These are phyloP conservation scores for Microctonus aethiopoides DNA, from an alignment of 2,888 invertebrate genomes.

Conservation along the genomic window DNA sequence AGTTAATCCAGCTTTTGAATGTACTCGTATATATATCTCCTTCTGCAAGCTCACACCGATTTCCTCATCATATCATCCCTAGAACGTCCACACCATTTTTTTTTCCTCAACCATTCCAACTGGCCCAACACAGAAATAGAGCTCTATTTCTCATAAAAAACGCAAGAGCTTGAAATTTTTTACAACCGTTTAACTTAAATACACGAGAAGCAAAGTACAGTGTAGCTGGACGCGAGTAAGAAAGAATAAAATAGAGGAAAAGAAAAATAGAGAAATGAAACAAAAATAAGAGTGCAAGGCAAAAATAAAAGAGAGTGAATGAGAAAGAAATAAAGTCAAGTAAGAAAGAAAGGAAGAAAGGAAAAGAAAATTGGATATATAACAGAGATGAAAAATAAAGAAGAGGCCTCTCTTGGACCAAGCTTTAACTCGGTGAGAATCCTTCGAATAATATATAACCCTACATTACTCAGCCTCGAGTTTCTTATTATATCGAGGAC, in stretches of 20 bases:
- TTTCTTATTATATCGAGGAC: conserved; percentile 59
- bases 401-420: background rate
- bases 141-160: conserved; percentile 40
- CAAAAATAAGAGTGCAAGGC: too few relatives aligned
- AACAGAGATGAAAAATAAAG: conserved; percentile 3
- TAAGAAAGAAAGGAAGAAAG: background rate
- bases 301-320: too few relatives aligned
- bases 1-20: background rate
- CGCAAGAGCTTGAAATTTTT: conserved; percentile 43
- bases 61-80: too few relatives aligned
- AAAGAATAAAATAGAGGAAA: background rate
- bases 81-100: too few relatives aligned
- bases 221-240: conserved; percentile 4
- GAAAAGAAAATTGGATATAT: background rate
- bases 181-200: conserved; percentile 37
- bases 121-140: conserved; percentile 19
- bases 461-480: conserved; percentile 56
- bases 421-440: conserved; percentile 32
- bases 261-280: too few relatives aligned
- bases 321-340: background rate
- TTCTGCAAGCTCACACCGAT: too few relatives aligned
- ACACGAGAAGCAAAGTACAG: conserved; percentile 2
- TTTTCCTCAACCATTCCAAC: conserved; percentile 32
- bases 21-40: conserved; percentile 23
- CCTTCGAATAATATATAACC: conserved; percentile 52